Evolutionary conservation across 2,113 vertebrate genomes (phyloP), one percentile per base, ranked within the genome.

Genomic region (Ornithorhynchus anatinus): DNA sequence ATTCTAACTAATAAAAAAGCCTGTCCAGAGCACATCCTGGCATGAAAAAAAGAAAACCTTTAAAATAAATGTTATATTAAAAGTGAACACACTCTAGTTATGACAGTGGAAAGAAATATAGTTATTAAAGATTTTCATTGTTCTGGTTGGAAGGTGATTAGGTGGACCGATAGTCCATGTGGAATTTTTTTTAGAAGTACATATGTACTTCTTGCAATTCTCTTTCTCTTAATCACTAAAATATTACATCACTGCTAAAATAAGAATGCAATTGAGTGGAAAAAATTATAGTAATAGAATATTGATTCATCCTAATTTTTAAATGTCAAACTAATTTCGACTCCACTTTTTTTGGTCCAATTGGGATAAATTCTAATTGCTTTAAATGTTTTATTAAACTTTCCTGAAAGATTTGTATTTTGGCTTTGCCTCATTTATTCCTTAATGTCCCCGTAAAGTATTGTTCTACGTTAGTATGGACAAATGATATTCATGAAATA

Each of bases 181-280:
- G 51, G 50, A 13, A 44, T 8, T 5, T 39, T 31, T 23, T 39
- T 42, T 17, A 50, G 47, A 31, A 50, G 11, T 19, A 29, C 6
- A 29, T n/a, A n/a, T n/a, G n/a, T n/a, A 0, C 51, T 1, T 25
- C 5, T 75, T 60, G 50, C 25, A 45, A 25, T n/a, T 14, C 6
- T 42, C 63, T 86, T 72, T 8, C 56, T 57, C 69, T 77, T 5
- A 27, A 62, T 72, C 51, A 57, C 16, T 20, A 69, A 58, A 57
- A n/a, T 13, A 42, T 6, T 54, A 7, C 56, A 60, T 43, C 16
- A 59, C n/a, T n/a, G 12, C 22, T 75, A 77, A 80, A 69, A 59
- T 70, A 62, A 71, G 15, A 63, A 57, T 23, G 8, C 54, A 4
- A 43, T 70, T 69, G 45, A n/a, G 44, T 40, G 61, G 36, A 56